Evolutionary conservation across 2,888 invertebrate genomes (phyloP).

Genomic region (Nemurella pictetii): DNA sequence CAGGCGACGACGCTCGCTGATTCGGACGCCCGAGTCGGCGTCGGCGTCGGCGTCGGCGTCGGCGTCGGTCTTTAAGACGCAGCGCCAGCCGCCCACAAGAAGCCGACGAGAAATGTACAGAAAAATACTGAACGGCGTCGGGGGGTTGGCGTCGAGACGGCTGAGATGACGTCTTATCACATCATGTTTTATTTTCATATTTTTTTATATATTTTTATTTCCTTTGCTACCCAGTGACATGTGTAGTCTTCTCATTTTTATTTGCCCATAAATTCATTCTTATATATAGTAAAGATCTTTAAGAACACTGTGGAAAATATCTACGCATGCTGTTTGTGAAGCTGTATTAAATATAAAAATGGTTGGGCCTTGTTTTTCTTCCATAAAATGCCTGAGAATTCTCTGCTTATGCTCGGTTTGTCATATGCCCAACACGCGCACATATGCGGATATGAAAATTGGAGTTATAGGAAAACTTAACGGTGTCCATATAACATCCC

Average conservation of each 20-base stretch:
- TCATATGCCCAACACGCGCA: no score
- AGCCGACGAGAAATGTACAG: neutral
- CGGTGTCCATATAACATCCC: no score
- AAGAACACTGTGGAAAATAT: neutral
- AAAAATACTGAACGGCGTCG: slow-evolving; percentile 14
- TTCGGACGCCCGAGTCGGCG: neutral
- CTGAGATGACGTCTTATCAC: slow-evolving; percentile 25
- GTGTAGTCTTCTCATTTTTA: neutral
- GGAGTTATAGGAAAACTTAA: no score
- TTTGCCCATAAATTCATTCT: neutral
- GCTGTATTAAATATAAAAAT: neutral
- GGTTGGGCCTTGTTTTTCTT: neutral
- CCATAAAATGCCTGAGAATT: neutral
- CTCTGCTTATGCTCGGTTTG: neutral
- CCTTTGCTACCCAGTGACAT: neutral
- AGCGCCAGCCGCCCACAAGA: slow-evolving; percentile 8
- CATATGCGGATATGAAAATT: no score
- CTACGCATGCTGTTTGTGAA: neutral
- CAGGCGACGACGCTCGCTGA: slow-evolving; percentile 35
- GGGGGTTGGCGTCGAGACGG: neutral
- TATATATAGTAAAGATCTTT: neutral
- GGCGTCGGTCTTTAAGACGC: neutral
- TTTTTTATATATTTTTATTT: neutral
- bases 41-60: neutral
- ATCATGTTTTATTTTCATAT: slow-evolving; percentile 3